Evolutionary conservation across 1,140 invertebrate genomes (phyloP).

Genomic region (Drosophila sulfurigaster): DNA sequence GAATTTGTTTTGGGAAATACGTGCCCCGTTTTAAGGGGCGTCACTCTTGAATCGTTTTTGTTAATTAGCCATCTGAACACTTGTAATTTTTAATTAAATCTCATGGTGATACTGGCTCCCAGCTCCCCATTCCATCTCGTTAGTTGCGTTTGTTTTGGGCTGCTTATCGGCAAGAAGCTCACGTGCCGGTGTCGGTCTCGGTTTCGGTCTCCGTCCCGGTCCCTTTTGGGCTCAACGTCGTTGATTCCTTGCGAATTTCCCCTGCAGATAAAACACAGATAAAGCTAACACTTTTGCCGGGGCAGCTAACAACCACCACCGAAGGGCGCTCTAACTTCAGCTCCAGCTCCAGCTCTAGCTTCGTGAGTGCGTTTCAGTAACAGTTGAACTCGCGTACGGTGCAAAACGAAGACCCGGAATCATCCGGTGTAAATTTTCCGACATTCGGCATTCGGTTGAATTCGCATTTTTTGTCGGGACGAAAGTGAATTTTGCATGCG

Average conservation of each 20-base stretch:
- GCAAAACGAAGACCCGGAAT: conserved; percentile 35
- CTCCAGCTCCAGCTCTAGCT: conserved; percentile 1
- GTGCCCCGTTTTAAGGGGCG: background rate
- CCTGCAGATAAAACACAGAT: conserved; percentile 72
- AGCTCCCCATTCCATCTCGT: conserved; percentile 1
- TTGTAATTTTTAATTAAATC: conserved; percentile 57
- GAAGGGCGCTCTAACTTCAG: conserved; percentile 36
- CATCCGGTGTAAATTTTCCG: background rate
- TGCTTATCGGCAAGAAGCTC: conserved; percentile 23
- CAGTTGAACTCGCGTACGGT: conserved; percentile 59
- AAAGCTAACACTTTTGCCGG: conserved; percentile 57
- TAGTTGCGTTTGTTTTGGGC: conserved; percentile 21
- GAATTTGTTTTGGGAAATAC: background rate
- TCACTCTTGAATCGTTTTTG: background rate
- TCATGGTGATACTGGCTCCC: too few species aligned
- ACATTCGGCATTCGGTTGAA: background rate
- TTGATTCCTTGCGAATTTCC: conserved; percentile 31
- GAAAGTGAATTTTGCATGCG: conserved; percentile 25
- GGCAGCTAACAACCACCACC: conserved; percentile 44
- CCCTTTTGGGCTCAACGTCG: background rate
- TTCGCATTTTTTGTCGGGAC: background rate
- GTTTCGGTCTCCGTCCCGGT: background rate
- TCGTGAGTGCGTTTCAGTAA: conserved; percentile 59
- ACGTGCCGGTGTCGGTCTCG: conserved; percentile 37
- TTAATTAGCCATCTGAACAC: conserved; percentile 27